These are phyloP conservation scores for Tonatia bakeri DNA, from an alignment of 2,113 vertebrate species.

Conservation along the genomic window DNA sequence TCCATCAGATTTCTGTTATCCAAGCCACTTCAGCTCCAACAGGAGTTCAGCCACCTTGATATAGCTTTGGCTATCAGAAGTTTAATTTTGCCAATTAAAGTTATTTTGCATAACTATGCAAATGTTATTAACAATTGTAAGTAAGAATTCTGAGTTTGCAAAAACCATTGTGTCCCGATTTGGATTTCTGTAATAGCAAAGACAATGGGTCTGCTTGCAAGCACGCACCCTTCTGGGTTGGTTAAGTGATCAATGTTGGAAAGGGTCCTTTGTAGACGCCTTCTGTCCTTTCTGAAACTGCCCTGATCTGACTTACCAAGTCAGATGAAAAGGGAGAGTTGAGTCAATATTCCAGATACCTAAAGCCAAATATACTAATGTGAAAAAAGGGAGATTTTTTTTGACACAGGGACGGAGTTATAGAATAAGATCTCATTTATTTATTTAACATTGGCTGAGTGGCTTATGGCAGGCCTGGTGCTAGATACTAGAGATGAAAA, in stretches of 20 bases:
- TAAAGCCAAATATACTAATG: not conserved
- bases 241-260: conserved; percentile 40
- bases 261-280: not conserved
- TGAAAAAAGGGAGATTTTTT: not conserved
- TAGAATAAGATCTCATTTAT: not conserved
- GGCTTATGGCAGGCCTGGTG: not conserved
- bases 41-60: conserved; percentile 70
- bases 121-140: conserved; percentile 46
- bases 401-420: not conserved
- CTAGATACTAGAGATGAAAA: not conserved
- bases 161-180: conserved; percentile 36
- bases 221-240: conserved; percentile 4
- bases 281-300: conserved; percentile 50
- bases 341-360: conserved; percentile 25
- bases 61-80: conserved; percentile 61
- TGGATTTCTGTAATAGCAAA: not conserved
- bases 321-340: conserved; percentile 2
- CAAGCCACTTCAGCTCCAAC: conserved; percentile 59
- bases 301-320: not conserved
- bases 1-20: conserved; percentile 73
- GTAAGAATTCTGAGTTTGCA: conserved; percentile 18
- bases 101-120: conserved; percentile 52
- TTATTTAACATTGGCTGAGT: not conserved
- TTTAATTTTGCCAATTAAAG: conserved; percentile 71
- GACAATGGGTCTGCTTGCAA: not conserved